Percentiles rank a stretch among this genome's conserved stretches.
These are phyloP conservation scores for Periophthalmodon schlosseri DNA, from an alignment of 2,113 vertebrate genomes.

Conservation along the genomic window DNA sequence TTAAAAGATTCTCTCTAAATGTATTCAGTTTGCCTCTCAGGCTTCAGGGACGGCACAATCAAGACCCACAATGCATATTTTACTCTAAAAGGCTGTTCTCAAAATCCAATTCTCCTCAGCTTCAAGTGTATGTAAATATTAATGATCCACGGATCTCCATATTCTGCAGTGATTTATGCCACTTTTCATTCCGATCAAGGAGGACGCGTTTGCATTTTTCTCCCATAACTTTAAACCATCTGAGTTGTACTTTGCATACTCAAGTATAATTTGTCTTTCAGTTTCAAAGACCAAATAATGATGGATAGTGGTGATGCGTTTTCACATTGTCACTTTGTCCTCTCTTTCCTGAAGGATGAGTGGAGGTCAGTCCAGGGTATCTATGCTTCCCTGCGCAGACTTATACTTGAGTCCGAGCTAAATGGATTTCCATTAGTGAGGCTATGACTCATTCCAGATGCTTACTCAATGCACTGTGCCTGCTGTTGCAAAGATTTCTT, in stretches of 20 bases:
- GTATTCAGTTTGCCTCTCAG: conserved; percentile 67
- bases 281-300: not conserved
- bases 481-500: conserved; percentile 55
- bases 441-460: conserved; percentile 74
- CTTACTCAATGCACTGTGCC: conserved; percentile 70
- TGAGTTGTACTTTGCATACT: conserved; percentile 10
- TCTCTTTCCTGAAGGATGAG: conserved; percentile 48
- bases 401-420: conserved; percentile 57
- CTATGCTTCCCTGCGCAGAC: conserved; percentile 63
- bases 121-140: conserved; percentile 71
- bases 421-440: conserved; percentile 75
- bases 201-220: not conserved
- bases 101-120: conserved; percentile 65
- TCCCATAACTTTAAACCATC: conserved; percentile 24
- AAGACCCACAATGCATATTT: conserved; percentile 68
- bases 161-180: conserved; percentile 40
- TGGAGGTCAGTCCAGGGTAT: conserved; percentile 49
- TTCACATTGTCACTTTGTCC: conserved; percentile 47
- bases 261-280: not conserved
- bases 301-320: conserved; percentile 18
- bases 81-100: conserved; percentile 61
- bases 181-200: conserved; percentile 43
- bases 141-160: conserved; percentile 69
- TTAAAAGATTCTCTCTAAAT: conserved; percentile 71
- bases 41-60: conserved; percentile 57